phyloP scores from a whole-genome alignment of 2,113 vertebrate species.

The Gallinago jamesoni region DNA sequence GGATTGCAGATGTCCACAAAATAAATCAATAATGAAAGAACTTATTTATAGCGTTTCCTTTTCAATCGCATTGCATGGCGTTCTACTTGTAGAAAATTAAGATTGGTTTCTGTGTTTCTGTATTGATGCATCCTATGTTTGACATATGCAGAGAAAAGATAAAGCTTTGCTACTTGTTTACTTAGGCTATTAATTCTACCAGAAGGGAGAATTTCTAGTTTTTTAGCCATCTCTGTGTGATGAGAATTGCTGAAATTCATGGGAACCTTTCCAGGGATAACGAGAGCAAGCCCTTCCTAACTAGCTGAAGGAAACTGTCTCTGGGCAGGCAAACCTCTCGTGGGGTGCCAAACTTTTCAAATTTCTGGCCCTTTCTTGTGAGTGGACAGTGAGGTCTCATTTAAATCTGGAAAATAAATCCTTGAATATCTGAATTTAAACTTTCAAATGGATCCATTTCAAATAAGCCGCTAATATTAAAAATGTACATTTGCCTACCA shows the following conservation, averaged over 20 bases:
- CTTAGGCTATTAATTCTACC: background rate
- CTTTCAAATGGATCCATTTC: background rate
- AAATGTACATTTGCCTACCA: background rate
- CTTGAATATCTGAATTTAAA: background rate
- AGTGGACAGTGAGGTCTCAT: background rate
- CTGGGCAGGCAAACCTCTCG: background rate
- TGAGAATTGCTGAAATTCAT: background rate
- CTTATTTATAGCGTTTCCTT: background rate
- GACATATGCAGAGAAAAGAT: background rate
- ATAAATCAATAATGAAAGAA: background rate
- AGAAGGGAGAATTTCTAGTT: slow-evolving; percentile 19
- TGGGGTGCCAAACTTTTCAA: background rate
- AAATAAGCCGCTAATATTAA: background rate
- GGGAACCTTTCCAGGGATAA: background rate
- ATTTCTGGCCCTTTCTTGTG: background rate
- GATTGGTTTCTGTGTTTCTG: background rate
- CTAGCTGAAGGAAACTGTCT: slow-evolving; percentile 38
- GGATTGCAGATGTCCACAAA: background rate
- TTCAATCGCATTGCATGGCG: background rate
- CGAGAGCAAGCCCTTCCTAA: background rate
- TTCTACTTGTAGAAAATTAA: background rate
- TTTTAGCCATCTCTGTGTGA: slow-evolving; percentile 21
- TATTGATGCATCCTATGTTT: background rate
- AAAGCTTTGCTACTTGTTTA: background rate
- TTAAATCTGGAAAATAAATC: background rate